Conservation (phyloP, 2,888 invertebrate species). For the Platypus cylindrus region DNA sequence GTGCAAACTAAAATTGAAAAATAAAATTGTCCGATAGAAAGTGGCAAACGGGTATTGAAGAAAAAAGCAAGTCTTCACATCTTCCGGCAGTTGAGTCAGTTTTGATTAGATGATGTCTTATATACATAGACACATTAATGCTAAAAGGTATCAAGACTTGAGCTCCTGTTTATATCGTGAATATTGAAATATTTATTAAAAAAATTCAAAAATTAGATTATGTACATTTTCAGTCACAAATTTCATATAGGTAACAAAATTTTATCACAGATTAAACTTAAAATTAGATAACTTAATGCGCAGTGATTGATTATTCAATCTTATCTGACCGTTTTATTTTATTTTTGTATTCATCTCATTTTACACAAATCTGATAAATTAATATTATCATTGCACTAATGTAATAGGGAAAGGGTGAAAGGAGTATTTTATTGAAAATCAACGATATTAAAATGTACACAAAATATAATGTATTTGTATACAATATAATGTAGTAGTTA, state of each 20-base stretch:
- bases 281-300: too few relatives aligned
- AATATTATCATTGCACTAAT: conserved; percentile 27
- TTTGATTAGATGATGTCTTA: too few relatives aligned
- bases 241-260: conserved; percentile 5
- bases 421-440: conserved; percentile 28
- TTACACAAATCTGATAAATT: conserved; percentile 18
- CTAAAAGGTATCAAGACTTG: conserved; percentile 30
- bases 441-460: conserved; percentile 27
- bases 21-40: not conserved
- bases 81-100: conserved; percentile 20
- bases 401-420: conserved; percentile 28
- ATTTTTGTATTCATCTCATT: conserved; percentile 13
- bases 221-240: conserved; percentile 15
- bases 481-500: conserved; percentile 33
- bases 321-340: conserved; percentile 9
- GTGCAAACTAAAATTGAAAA: not conserved
- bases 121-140: conserved; percentile 22
- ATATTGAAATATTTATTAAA: too few relatives aligned
- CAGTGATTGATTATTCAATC: too few relatives aligned
- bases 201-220: conserved; percentile 24
- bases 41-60: conserved; percentile 23
- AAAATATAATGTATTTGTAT: too few relatives aligned
- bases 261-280: conserved; percentile 18
- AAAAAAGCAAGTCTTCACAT: conserved; percentile 32
- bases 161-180: too few relatives aligned